Evolutionary conservation across 2,113 vertebrate genomes (phyloP), one percentile per base, ranked within the genome.

Genomic region (Ceyx cyanopectus): DNA sequence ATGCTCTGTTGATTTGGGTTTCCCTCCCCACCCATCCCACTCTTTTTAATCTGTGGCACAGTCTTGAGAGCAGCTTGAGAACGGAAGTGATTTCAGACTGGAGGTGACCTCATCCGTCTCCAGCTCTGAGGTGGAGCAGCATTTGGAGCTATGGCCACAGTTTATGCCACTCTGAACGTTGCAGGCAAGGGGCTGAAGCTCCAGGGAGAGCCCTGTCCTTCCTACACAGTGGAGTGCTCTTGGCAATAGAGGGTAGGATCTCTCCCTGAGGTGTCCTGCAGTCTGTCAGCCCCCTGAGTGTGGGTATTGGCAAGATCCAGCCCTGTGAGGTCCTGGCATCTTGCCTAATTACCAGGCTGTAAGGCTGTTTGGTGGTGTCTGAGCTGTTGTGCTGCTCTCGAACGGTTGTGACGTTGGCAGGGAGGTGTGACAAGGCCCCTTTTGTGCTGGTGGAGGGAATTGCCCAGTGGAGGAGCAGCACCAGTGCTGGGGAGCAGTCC

Each of bases 51-150:
- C 84, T 43, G 84, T 74, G 72, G 84, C 75, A 62, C 32, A 70
- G 89, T 60, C 75, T 67, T 69, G 81, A 51, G 63, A 91, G 60
- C 81, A 80, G 75, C 68, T 89, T 85, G 84, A 85, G 91, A 89
- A 96, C 2, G 75, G 94, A 96, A 96, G 79, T 87, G 89, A 92
- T 93, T 96, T 92, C 95, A 96, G 94, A 87, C 89, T 73, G 78
- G 70, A 70, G 81, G 22, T 96, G 96, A 96, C 81, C 78, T 96
- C 96, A 96, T 94, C 91, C 0, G 12, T 94, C 92, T 94, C 89
- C 84, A 67, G 81, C 79, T 89, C 91, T 2, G 63, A 95, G 92
- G 81, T 78, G 92, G 91, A 93, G 86, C 92, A 58, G 79, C 5
- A 0, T 82, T 82, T 90, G 80, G 84, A 80, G 32, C 41, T n/a